Base-by-base conservation (phyloP, 2,113 vertebrate genomes). In the Onychorhynchus coronatus region DNA sequence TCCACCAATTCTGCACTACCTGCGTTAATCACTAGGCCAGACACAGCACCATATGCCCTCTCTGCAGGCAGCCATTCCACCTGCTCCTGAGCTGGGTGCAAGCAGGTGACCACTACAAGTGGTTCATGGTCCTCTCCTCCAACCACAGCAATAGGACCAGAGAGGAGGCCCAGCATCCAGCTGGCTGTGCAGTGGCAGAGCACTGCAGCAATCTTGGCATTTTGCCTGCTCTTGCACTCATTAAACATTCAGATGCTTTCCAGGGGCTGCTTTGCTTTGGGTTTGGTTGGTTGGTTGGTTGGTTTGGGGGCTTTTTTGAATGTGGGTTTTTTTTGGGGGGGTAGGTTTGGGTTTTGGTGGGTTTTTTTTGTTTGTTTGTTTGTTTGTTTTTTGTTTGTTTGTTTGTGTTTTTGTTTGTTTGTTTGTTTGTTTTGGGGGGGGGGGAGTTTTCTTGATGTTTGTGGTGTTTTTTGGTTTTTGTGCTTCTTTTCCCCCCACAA, bases 121-220 rank as follows among this genome's bases (percentile, higher is more conserved):
- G 55, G 12, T 35, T n/a, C 39, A 8, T 12, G 14, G 41, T 58
- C 41, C 72, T 33, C 31, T 59, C 10, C 11, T 59, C 25, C 14
- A 35, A 28, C 14, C 28, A 31, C 22, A 72, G 56, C 31, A 30
- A 35, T 20, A 52, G 37, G 30, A 28, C 25, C 62, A 63, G 62
- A 63, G 37, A 62, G 39, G 62, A 42, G 62, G 39, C 62, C 19
- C 11, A n/a, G 24, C 4, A 2, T 7, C 35, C 2, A 2, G 4
- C 18, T 0, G 0, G 46, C 14, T 14, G 4, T 28, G 35, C 24
- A 50, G 44, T 7, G 1, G 12, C 16, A 53, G 25, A 24, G 21
- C 1, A 0, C 10, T 35, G 52, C 12, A 28, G 12, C 0, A 1
- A 46, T 17, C 39, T 53, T 4, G 3, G 31, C 10, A 8, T 61